Base-by-base conservation (phyloP, 2,113 vertebrate genomes). In the Oreochromis niloticus region DNA sequence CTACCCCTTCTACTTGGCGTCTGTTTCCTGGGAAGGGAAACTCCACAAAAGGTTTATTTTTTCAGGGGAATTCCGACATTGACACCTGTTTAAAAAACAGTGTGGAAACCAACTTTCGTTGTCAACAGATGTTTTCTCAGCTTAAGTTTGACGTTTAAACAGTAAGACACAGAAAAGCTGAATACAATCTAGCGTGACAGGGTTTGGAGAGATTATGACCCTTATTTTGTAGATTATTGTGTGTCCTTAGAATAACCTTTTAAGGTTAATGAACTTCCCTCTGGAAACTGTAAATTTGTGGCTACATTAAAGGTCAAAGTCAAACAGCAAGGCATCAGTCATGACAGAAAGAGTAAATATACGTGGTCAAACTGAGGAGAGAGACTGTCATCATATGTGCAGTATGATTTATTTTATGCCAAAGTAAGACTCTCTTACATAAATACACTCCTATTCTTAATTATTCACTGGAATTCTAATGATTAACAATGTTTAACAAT, bases 291-390 rank as follows among this genome's bases (percentile, higher is more conserved):
- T 27, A 75, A 48, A 48, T 30, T 48, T 48, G 71, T 27, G 43
- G 43, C 71, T 48, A 27, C 6, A 0, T 48, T 5, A 48, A 75
- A 30, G 13, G 41, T 75, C 43, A 43, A 73, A 46, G 39, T 73
- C 13, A 46, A 16, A 43, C 39, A 46, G 22, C 5, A 2, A 46
- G 39, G 16, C 9, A 27, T 27, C 41, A 46, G 68, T 73, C 24
- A 12, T 19, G 39, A 73, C 68, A 73, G 41, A 73, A 17, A 73
- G 22, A 7, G 68, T 17, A 46, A 73, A 73, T 46, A 73, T 46
- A 11, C 8, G 2, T 1, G 0, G n/a, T 73, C 68, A 73, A 73
- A 27, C n/a, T 41, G 39, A 9, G 7, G 39, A 2, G 39, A 9
- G n/a, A 24, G 5, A 24, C 12, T 9, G 36, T 71, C 36, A 14